phyloP scores from a whole-genome alignment of 1,140 invertebrate genomes.

The Alviniconcha marisindica region DNA sequence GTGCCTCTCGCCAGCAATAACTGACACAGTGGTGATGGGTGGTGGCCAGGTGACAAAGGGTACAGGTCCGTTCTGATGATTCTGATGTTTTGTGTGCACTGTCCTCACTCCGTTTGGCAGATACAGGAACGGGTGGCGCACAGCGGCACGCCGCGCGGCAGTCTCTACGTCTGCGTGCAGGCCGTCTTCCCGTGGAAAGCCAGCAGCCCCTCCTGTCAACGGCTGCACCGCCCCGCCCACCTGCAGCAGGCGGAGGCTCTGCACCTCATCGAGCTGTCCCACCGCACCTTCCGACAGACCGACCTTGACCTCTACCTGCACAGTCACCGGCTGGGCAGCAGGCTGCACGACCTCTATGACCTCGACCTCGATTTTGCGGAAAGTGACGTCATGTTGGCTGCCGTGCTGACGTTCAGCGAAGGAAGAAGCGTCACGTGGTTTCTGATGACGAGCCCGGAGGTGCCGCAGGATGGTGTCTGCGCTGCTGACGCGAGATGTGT shows the following conservation, averaged over 20 bases:
- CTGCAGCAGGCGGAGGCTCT: not conserved
- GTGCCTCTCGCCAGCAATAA: too few relatives aligned
- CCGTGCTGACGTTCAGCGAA: conserved; percentile 22
- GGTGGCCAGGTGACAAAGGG: too few relatives aligned
- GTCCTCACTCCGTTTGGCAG: too few relatives aligned
- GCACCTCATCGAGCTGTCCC: conserved; percentile 29
- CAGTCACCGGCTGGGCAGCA: conserved; percentile 37
- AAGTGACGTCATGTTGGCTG: conserved; percentile 19
- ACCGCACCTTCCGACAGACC: not conserved
- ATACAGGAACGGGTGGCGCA: too few relatives aligned
- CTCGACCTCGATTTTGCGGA: conserved; percentile 44
- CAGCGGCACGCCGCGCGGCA: too few relatives aligned
- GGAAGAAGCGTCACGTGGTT: conserved; percentile 41
- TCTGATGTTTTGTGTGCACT: too few relatives aligned
- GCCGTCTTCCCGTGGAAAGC: too few relatives aligned
- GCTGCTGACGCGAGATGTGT: not conserved
- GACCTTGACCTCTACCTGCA: not conserved
- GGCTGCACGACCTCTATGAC: conserved; percentile 33
- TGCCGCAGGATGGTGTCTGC: conserved; percentile 3
- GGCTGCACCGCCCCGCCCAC: not conserved
- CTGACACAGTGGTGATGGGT: too few relatives aligned
- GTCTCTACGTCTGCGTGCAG: too few relatives aligned
- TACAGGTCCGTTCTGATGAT: too few relatives aligned
- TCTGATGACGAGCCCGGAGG: conserved; percentile 29
- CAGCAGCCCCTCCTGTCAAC: too few relatives aligned